Evolutionary conservation across 2,888 invertebrate genomes (phyloP), one percentile per base, ranked within the genome.

Genomic region (Meloe dianella): DNA sequence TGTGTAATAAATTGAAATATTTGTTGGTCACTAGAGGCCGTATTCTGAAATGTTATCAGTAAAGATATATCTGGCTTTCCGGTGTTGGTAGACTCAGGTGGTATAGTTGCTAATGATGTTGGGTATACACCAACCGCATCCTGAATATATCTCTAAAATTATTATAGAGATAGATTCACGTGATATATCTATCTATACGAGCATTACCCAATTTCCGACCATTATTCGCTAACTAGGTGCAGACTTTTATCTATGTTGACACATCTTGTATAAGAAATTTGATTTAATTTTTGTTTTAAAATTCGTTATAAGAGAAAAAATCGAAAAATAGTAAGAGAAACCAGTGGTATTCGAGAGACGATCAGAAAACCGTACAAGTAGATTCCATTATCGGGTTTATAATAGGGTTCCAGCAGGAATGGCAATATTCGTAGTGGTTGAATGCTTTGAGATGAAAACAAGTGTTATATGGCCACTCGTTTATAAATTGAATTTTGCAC

Each of bases 371-470:
- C 71, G 75, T 77, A 73, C 77, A 78, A 77, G 79, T 78, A 77
- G 79, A 78, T 79, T 79, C 79, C 79, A 80, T 80, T 80, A 81
- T 80, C 78, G 74, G 70, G 72, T 76, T 77, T 78, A 79, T 81
- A 81, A 80, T 79, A 73, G 80, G 77, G 77, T 79, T 79, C 75
- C 76, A 71, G 70, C 22, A 72, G 70, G 70, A 38, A 70, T 65
- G 66, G 66, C 61, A 61, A 67, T 64, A 68, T 70, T 68, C 62
- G 68, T 65, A 60, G 68, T 69, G 66, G 67, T 61, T 67, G 65
- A 32, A 47, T 62, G 68, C 71, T 68, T 73, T 68, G 73, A 73
- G 75, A 75, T 70, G 78, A 73, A 76, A 77, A 77, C 78, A 78
- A 80, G 79, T 79, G 80, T 79, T 79, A 77, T 77, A 77, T 76